Base-by-base conservation (phyloP, 2,797 vertebrate species). In the Pipistrellus nathusii region DNA sequence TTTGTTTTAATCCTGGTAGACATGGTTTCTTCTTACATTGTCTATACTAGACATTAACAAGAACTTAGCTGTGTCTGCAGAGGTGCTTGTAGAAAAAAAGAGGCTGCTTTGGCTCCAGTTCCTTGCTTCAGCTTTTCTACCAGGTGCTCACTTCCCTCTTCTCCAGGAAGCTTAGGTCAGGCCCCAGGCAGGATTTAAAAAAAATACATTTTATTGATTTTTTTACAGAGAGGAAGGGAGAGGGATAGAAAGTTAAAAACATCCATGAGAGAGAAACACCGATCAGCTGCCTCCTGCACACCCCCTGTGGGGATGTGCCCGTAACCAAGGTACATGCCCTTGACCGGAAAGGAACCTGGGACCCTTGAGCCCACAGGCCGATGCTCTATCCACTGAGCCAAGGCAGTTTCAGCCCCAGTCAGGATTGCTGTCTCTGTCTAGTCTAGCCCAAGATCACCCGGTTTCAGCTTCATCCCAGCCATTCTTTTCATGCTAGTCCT, bases 1-100 rank as follows among this genome's bases (percentile, higher is more conserved):
- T 92, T 86, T 82, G 38, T 93, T 95, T 88, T 69, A 92, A 72
- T 75, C 59, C n/a, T 46, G 8, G 38, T 66, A 38, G 91, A 89
- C 77, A 75, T 64, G 72, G 35, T 80, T 92, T 38, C 68, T 55
- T 77, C 66, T 87, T 41, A 23, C 14, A 38, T 59, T 46, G 53
- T 88, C 77, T 69, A 2, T 71, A 95, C 20, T 27, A 69, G 71
- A 78, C 8, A 1, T 11, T 20, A 86, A 53, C 15, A 77, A 53
- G 8, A 90, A 73, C 21, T 55, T 20, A 0, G 4, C 68, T 53
- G 32, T 66, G 41, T 62, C 51, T 93, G 85, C 66, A 23, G 46
- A 92, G 8, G 44, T 59, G 18, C 88, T 84, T 94, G 55, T 9
- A 51, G 72, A 64, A 81, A 72, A 55, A 32, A 15, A 57, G 53